These are phyloP conservation scores for Tetragonula carbonaria DNA, from an alignment of 2,888 invertebrate species.

Conservation along the genomic window DNA sequence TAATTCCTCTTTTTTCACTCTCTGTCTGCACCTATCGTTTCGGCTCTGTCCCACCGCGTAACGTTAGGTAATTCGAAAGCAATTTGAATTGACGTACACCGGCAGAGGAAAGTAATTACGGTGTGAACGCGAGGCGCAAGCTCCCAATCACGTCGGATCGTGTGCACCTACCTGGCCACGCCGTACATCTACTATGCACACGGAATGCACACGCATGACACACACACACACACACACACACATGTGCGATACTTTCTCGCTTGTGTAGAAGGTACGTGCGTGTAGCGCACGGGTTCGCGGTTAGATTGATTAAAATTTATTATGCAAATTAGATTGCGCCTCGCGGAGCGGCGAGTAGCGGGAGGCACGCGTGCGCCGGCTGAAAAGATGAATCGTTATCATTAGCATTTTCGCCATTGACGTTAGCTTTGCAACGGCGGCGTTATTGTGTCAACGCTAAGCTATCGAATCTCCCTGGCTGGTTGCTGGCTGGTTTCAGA, in stretches of 20 bases:
- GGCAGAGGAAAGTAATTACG: constrained; percentile 80
- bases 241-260: not conserved
- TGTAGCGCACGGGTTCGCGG: constrained; percentile 64
- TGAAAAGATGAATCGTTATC: constrained; percentile 62
- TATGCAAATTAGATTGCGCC: constrained; percentile 76
- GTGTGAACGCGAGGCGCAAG: constrained; percentile 68
- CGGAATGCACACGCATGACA: constrained; percentile 17
- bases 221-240: not conserved
- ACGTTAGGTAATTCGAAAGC: constrained; percentile 80
- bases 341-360: constrained; percentile 35
- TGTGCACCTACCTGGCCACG: constrained; percentile 34
- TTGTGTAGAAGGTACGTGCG: not conserved
- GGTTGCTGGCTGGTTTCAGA: not conserved
- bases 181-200: constrained; percentile 22
- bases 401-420: constrained; percentile 61
- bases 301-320: constrained; percentile 77
- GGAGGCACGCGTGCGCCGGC: constrained; percentile 23
- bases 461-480: constrained; percentile 21
- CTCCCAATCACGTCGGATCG: constrained; percentile 61
- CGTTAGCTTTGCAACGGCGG: not conserved
- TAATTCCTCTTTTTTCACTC: constrained; percentile 14
- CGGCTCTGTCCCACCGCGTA: constrained; percentile 37
- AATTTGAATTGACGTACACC: constrained; percentile 80
- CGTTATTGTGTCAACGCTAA: constrained; percentile 44
- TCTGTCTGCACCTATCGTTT: constrained; percentile 49